Evolutionary conservation across 2,888 invertebrate species (phyloP).

Genomic region (Xestia xanthographa): DNA sequence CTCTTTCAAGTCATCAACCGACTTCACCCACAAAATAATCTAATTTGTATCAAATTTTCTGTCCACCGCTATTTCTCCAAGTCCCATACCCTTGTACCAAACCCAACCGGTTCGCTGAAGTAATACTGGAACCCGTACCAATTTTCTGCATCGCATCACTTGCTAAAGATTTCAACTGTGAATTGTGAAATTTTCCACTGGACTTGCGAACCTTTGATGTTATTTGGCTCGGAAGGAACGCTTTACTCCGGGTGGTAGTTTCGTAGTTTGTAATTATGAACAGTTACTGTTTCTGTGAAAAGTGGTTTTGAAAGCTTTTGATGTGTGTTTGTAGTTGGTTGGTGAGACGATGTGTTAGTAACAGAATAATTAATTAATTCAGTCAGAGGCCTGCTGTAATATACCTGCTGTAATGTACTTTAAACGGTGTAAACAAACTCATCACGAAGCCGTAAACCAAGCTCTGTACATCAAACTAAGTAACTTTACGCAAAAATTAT

Average conservation of each 20-base stretch:
- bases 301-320: slow-evolving; percentile 27
- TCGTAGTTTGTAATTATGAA: slow-evolving; percentile 30
- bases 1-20: background rate
- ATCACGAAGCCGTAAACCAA: no score
- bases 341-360: background rate
- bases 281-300: slow-evolving; percentile 2
- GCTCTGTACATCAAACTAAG: no score
- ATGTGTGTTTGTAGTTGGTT: slow-evolving; percentile 12
- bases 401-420: no score
- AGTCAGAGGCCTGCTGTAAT: background rate
- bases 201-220: slow-evolving; percentile 60
- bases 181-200: slow-evolving; percentile 70
- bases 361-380: background rate
- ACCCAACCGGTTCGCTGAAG: slow-evolving; percentile 46
- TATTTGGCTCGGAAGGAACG: slow-evolving; percentile 45
- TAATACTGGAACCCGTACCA: slow-evolving; percentile 71
- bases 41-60: slow-evolving; percentile 20
- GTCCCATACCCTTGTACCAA: slow-evolving; percentile 24
- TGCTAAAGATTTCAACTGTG: slow-evolving; percentile 76
- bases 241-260: slow-evolving; percentile 9
- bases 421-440: no score
- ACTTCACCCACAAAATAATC: background rate
- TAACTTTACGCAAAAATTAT: no score
- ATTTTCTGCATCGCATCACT: slow-evolving; percentile 81
- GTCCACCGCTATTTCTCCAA: slow-evolving; percentile 8